Conservation (phyloP, 2,113 vertebrate species). For the Halichoeres trimaculatus region DNA sequence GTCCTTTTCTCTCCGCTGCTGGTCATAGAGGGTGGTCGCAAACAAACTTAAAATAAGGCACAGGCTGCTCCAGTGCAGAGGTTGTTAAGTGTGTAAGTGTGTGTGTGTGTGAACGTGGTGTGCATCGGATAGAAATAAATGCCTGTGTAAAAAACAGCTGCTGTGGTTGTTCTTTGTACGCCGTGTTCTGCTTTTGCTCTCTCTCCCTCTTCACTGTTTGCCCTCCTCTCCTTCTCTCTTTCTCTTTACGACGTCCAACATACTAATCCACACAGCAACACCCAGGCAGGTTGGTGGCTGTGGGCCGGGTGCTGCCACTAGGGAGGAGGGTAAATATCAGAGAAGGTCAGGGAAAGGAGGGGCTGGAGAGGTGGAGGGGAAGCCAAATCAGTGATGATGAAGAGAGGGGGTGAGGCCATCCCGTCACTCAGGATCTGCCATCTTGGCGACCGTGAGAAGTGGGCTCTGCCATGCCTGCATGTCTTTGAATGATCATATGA, state of each 20-base stretch:
- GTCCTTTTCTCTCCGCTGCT: constrained; percentile 68
- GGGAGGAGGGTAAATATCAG: constrained; percentile 86
- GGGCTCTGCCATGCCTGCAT: background rate
- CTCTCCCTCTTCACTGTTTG: constrained; percentile 33
- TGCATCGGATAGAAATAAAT: constrained; percentile 46
- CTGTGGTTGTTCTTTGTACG: constrained; percentile 47
- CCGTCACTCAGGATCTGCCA: constrained; percentile 28
- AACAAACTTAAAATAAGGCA: constrained; percentile 63
- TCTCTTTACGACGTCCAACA: constrained; percentile 51
- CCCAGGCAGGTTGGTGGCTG: constrained; percentile 63
- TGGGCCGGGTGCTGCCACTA: constrained; percentile 69
- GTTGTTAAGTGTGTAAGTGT: constrained; percentile 20
- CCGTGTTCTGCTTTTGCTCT: constrained; percentile 23
- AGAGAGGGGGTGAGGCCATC: constrained; percentile 39
- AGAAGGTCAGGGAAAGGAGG: constrained; percentile 82
- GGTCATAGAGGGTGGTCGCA: constrained; percentile 58
- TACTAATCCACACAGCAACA: constrained; percentile 61
- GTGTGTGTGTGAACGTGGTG: constrained; percentile 22
- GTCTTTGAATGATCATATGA: constrained; percentile 1
- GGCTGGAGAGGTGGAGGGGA: constrained; percentile 54
- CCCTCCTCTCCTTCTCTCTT: constrained; percentile 31
- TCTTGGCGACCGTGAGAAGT: constrained; percentile 27
- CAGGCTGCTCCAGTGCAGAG: constrained; percentile 34
- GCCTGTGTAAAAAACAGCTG: constrained; percentile 53
- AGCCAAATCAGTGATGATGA: constrained; percentile 66